Evolutionary conservation across 1,140 invertebrate species (phyloP).

Genomic region (Rhagoletis zephyria): DNA sequence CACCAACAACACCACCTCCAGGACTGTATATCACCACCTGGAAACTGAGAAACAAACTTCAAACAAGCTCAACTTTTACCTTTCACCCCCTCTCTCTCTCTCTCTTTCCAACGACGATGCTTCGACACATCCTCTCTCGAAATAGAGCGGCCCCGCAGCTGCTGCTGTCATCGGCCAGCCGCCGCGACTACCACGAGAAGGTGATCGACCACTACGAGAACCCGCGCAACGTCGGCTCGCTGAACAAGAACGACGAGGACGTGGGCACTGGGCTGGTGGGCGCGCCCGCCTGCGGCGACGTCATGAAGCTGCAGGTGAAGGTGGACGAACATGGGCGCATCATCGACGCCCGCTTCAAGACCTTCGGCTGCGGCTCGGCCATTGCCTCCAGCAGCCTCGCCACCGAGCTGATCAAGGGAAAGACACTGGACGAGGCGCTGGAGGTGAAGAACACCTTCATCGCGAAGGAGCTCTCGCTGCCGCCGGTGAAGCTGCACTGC

Average conservation of each 20-base stretch:
- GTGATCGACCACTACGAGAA: slow-evolving; percentile 99
- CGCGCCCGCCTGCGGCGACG: slow-evolving; percentile 99
- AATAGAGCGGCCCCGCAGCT: no score
- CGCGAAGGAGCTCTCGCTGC: slow-evolving; percentile 96
- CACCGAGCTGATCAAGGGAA: slow-evolving; percentile 99
- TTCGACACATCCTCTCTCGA: no score
- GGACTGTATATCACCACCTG: no score
- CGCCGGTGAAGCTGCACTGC: slow-evolving; percentile 99
- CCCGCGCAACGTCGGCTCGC: slow-evolving; percentile 96
- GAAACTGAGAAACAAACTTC: no score
- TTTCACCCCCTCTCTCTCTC: no score
- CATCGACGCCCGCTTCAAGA: slow-evolving; percentile 99
- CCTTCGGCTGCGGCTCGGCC: slow-evolving; percentile 99
- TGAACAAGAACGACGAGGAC: slow-evolving; percentile 94
- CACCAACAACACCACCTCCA: no score
- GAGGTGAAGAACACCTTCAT: slow-evolving; percentile 97
- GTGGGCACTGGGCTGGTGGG: slow-evolving; percentile 99
- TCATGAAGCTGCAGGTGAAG: slow-evolving; percentile 98
- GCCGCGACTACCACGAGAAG: no score
- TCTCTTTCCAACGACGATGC: no score
- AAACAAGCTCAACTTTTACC: no score
- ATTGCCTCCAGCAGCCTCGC: slow-evolving; percentile 98
- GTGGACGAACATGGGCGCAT: slow-evolving; percentile 98
- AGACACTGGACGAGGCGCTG: slow-evolving; percentile 94
- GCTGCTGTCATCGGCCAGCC: no score